Conservation (phyloP, 2,113 vertebrate species). For the Haemorhous mexicanus region DNA sequence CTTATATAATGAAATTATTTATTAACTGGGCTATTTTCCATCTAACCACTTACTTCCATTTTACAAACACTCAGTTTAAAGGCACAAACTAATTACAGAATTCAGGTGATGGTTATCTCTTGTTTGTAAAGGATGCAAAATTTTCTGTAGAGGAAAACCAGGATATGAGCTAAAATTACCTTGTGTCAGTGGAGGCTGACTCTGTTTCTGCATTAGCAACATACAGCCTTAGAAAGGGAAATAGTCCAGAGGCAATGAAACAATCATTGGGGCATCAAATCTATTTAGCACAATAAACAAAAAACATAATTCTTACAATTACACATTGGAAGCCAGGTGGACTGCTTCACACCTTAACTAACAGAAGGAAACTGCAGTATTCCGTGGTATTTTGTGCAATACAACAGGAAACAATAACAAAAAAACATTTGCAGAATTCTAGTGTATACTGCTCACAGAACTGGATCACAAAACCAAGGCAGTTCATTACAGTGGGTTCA, state of each 20-base stretch:
- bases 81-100: not conserved
- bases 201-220: not conserved
- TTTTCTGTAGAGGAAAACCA: not conserved
- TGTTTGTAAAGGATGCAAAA: not conserved
- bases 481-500: not conserved
- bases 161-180: not conserved
- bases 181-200: not conserved
- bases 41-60: not conserved
- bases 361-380: not conserved
- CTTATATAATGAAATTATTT: not conserved
- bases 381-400: no score
- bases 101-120: not conserved
- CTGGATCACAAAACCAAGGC: not conserved
- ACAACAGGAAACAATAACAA: not conserved
- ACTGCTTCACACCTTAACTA: not conserved
- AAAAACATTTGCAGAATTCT: not conserved
- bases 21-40: not conserved
- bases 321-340: not conserved
- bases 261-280: not conserved
- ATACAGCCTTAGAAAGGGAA: not conserved
- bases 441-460: not conserved
- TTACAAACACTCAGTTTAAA: not conserved
- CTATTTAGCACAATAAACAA: not conserved
- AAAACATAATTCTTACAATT: not conserved
- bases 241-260: not conserved